These are phyloP conservation scores for Smutsia gigantea DNA, from an alignment of 2,797 vertebrate genomes.

Conservation along the genomic window DNA sequence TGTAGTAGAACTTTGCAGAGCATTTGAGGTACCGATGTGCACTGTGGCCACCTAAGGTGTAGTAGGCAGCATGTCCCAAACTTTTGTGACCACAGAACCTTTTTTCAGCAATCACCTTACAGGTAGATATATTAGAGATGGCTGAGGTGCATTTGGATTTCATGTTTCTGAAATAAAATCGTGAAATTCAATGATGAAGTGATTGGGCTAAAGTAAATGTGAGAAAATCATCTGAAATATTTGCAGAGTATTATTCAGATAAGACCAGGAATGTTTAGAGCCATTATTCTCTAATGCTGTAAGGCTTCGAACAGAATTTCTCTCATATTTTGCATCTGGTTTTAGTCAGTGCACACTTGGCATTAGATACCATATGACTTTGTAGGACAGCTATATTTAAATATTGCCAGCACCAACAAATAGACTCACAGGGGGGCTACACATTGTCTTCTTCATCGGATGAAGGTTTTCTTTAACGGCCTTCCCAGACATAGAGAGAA, in stretches of 20 bases:
- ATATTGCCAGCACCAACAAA: neutral
- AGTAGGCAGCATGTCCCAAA: neutral
- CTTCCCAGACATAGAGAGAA: neutral
- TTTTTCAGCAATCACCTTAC: neutral
- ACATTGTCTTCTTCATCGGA: neutral
- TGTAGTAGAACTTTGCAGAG: neutral
- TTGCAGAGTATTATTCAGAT: slow-evolving; percentile 63
- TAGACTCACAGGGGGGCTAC: neutral
- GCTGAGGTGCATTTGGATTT: slow-evolving; percentile 44
- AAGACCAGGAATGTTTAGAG: slow-evolving; percentile 49
- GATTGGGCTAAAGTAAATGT: slow-evolving; percentile 21
- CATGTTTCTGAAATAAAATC: slow-evolving; percentile 55
- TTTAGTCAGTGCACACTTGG: slow-evolving; percentile 56
- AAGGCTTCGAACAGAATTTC: slow-evolving; percentile 63
- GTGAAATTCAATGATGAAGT: slow-evolving; percentile 49
- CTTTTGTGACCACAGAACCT: neutral
- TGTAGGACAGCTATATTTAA: slow-evolving; percentile 61
- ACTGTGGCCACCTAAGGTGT: neutral
- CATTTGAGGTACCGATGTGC: neutral
- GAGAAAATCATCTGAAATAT: slow-evolving; percentile 58
- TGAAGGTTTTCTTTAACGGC: neutral
- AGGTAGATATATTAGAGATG: neutral
- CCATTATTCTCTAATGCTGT: slow-evolving; percentile 31
- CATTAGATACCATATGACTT: slow-evolving; percentile 29
- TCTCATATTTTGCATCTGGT: slow-evolving; percentile 55